A percentile compares a stretch with the other conserved stretches of the same genome.
These are phyloP conservation scores for Leucoma salicis DNA, from an alignment of 2,888 invertebrate genomes.

Conservation along the genomic window DNA sequence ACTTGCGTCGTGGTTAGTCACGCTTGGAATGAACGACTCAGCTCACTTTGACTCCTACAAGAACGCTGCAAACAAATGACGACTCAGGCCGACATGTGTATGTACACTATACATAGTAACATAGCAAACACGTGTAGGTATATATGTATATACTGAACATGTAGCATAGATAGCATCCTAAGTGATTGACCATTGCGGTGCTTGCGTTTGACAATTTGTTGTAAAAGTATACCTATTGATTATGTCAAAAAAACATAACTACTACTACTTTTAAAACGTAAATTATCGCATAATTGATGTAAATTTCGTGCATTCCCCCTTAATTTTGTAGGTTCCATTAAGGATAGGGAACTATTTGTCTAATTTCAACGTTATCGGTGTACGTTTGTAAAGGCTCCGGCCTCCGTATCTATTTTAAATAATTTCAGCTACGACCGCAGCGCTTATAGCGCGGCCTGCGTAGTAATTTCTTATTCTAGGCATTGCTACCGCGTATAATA, in stretches of 20 bases:
- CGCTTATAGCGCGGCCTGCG: no score
- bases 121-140: neutral
- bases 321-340: no score
- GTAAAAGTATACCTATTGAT: neutral
- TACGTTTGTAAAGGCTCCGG: no score
- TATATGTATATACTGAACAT: neutral
- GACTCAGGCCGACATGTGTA: slow-evolving; percentile 34
- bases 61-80: slow-evolving; percentile 54
- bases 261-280: no score
- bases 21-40: slow-evolving; percentile 67
- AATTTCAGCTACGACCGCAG: no score
- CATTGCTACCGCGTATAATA: no score
- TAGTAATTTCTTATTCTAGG: no score
- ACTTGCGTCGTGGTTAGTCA: slow-evolving; percentile 64
- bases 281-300: no score
- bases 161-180: neutral
- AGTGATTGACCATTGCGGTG: neutral
- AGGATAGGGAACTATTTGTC: no score
- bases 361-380: no score
- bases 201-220: neutral
- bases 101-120: slow-evolving; percentile 12
- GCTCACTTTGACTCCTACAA: slow-evolving; percentile 47
- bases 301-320: no score
- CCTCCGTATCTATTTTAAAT: no score
- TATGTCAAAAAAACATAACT: neutral